These are phyloP conservation scores for Thunnus thynnus DNA, from an alignment of 2,113 vertebrate genomes.

Conservation along the genomic window DNA sequence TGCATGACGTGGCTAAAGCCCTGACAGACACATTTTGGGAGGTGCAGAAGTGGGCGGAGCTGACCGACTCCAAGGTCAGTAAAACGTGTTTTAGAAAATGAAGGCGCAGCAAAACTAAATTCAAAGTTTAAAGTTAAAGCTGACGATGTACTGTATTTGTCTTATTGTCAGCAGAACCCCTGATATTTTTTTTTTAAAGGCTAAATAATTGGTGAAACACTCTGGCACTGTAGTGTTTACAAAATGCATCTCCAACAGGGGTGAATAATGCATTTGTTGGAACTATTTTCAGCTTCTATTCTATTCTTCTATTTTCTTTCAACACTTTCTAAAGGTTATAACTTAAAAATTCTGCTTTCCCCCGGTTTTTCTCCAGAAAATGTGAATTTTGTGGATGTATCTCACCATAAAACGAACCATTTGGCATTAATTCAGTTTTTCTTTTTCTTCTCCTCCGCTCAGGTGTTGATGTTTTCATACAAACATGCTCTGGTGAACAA, in stretches of 20 bases:
- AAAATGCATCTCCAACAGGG: no score
- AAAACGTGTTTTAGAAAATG: background rate
- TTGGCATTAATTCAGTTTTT: background rate
- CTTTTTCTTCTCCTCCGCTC: constrained; percentile 8
- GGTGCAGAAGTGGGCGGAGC: constrained; percentile 96
- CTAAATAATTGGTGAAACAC: no score
- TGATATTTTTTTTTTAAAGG: background rate
- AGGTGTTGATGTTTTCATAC: constrained; percentile 97
- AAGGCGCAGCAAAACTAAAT: background rate
- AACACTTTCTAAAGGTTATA: background rate
- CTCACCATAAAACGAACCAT: background rate
- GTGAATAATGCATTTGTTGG: background rate
- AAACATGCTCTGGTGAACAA: constrained; percentile 96
- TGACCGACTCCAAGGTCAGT: constrained; percentile 93
- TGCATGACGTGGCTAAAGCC: constrained; percentile 82
- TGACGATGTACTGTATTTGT: background rate
- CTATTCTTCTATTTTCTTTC: background rate
- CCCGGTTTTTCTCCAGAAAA: background rate
- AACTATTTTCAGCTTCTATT: background rate
- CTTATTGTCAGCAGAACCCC: background rate
- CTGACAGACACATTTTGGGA: constrained; percentile 94
- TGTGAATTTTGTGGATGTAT: background rate
- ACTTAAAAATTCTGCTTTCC: background rate
- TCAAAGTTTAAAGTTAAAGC: background rate
- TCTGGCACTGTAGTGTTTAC: no score